Evolutionary conservation across 2,113 vertebrate genomes (phyloP).

Genomic region (Rutilus rutilus): DNA sequence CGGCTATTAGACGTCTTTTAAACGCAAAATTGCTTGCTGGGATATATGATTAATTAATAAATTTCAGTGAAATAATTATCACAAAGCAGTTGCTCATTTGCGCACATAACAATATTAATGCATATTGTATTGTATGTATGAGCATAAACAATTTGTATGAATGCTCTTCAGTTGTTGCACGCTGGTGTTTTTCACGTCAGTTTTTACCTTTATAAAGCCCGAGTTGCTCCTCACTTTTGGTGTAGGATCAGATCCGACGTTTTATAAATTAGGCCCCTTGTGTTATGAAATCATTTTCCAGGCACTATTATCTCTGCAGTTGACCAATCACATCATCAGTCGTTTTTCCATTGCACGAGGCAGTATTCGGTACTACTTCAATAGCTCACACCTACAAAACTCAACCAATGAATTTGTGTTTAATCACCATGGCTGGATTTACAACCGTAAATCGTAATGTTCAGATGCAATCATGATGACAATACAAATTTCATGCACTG

Average conservation of each 20-base stretch:
- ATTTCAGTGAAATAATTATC: no score
- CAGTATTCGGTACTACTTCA: not conserved
- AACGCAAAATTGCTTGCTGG: no score
- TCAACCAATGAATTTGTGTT: not conserved
- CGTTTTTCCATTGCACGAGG: not conserved
- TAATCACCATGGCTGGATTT: not conserved
- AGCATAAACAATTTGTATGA: no score
- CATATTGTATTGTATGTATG: no score
- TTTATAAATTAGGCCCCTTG: no score
- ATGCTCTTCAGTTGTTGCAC: no score
- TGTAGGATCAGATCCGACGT: not conserved
- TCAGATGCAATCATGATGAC: conserved; percentile 1
- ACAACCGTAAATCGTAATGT: not conserved
- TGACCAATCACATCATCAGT: not conserved
- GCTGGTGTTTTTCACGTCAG: not conserved
- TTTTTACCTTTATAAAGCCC: not conserved
- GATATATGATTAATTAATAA: no score
- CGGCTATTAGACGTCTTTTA: no score
- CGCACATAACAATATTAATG: no score
- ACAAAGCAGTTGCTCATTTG: no score
- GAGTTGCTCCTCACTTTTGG: not conserved
- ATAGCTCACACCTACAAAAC: not conserved
- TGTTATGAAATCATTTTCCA: not conserved
- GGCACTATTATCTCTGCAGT: not conserved
- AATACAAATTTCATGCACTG: not conserved